Evolutionary conservation across 2,888 invertebrate genomes (phyloP), one percentile per base, ranked within the genome.

Genomic region (Hetaerina titia): DNA sequence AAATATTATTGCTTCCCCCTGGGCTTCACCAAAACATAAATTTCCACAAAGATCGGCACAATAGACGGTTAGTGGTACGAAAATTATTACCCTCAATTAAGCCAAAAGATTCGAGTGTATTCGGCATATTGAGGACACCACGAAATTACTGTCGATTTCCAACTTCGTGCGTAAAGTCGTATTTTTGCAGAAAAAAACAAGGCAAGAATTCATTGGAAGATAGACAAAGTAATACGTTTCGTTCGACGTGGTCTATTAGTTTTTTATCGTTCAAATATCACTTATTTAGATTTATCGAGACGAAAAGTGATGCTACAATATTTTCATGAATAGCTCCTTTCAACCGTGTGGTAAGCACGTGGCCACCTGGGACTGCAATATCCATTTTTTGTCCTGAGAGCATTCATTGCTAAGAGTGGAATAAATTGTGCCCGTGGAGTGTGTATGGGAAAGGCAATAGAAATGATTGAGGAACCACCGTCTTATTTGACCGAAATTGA

Each of bases 361-460:
- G 81, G 81, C 25, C 81, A 81, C 31, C 81, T 81, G 81, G 81
- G 13, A 25, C 81, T 81, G 31, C 31, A 8, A 31, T 19, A 31
- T 11, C 22, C 31, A 13, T 81, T 81, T 19, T 31, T 81, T 15
- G 31, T 4, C 25, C 8, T 17, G 74, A 25, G 25, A 81, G 31
- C 31, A 22, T 81, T 81, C 81, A 81, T 81, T 81, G 81, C 81
- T 25, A 31, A 13, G 81, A 13, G 22, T 25, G 31, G 81, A 81
- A 81, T 81, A 81, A 81, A 81, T 81, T 81, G 81, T 31, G 81
- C 31, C 81, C 81, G 7, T 19, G 31, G 81, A 81, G 81, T 22
- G 81, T 22, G 31, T 81, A 81, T 81, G 81, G 81, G 74, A 11
- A 81, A 81, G 81, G 81, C 81, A 81, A 81, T 81, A 81, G 81